Percentiles rank a stretch among this genome's conserved stretches.
phyloP scores from a whole-genome alignment of 2,113 vertebrate genomes.

The Labeo catla region DNA sequence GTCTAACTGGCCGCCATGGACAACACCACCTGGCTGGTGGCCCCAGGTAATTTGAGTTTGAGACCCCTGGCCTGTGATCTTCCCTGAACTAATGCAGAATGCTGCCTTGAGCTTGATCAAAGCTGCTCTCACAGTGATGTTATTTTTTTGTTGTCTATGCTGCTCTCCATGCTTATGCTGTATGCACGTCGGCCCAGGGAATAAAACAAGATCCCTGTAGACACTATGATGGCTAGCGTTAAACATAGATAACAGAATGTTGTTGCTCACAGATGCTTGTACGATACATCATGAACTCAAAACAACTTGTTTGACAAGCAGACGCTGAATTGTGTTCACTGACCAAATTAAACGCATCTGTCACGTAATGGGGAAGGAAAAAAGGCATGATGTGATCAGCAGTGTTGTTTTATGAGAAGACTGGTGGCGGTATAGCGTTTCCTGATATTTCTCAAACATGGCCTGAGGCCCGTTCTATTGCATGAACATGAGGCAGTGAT shows the following conservation, averaged over 20 bases:
- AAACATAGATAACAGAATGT: slow-evolving; percentile 48
- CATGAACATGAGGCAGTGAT: slow-evolving; percentile 46
- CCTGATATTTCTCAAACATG: slow-evolving; percentile 37
- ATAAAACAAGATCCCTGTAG: slow-evolving; percentile 29
- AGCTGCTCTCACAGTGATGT: slow-evolving; percentile 56
- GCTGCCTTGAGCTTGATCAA: slow-evolving; percentile 40
- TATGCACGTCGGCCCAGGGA: background rate
- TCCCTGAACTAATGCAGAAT: slow-evolving; percentile 63
- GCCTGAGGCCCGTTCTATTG: slow-evolving; percentile 32
- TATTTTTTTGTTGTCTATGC: background rate
- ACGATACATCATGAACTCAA: slow-evolving; percentile 30
- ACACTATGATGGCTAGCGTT: slow-evolving; percentile 52
- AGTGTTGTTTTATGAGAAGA: slow-evolving; percentile 33
- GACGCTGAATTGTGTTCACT: slow-evolving; percentile 20
- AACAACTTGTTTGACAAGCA: slow-evolving; percentile 19
- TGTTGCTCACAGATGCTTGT: slow-evolving; percentile 30
- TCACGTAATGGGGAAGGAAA: background rate
- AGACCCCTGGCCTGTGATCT: slow-evolving; percentile 63
- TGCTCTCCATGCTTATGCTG: slow-evolving; percentile 24
- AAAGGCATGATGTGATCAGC: slow-evolving; percentile 2
- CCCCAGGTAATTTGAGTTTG: background rate
- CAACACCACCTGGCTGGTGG: background rate
- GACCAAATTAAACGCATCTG: slow-evolving; percentile 43
- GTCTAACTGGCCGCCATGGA: background rate
- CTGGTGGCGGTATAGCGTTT: slow-evolving; percentile 21